phyloP scores from a whole-genome alignment of 35 echinoderm and acorn worm species.

The Ophioderma brevispina region DNA sequence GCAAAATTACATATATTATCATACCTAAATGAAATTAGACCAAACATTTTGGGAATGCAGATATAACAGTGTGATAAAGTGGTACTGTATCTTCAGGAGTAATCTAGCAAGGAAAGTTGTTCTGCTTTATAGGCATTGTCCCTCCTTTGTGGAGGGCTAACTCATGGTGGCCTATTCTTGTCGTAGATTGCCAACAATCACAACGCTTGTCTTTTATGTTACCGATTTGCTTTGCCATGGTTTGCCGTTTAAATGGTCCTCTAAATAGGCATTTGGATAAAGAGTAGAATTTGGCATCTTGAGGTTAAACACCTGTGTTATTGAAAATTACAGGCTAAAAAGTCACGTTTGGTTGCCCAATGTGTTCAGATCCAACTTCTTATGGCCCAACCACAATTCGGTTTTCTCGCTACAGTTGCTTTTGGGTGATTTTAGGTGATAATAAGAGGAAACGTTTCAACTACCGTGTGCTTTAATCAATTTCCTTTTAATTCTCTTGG shows the following conservation, averaged over 20 bases:
- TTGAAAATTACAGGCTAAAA: background rate
- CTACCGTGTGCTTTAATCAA: too few relatives aligned
- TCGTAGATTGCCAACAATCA: background rate
- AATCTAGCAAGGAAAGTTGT: background rate
- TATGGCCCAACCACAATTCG: too few relatives aligned
- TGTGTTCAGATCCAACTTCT: too few relatives aligned
- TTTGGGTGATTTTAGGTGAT: too few relatives aligned
- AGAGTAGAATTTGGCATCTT: background rate
- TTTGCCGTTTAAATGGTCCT: too few relatives aligned
- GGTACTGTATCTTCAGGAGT: background rate
- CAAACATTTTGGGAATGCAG: too few relatives aligned
- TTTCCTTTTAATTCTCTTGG: too few relatives aligned
- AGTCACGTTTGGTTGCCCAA: background rate
- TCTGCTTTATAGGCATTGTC: background rate
- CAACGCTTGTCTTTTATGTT: slow-evolving; percentile 6
- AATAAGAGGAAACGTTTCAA: too few relatives aligned
- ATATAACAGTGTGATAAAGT: background rate
- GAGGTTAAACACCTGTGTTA: background rate
- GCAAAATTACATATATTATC: too few relatives aligned
- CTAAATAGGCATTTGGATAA: slow-evolving; percentile 1
- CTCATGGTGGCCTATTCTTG: background rate
- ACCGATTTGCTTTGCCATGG: background rate
- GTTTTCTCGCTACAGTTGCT: too few relatives aligned
- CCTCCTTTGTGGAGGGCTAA: background rate
- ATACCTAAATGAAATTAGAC: too few relatives aligned